Conservation (phyloP, 2,797 vertebrate species). For the Kryptopterus vitreolus region DNA sequence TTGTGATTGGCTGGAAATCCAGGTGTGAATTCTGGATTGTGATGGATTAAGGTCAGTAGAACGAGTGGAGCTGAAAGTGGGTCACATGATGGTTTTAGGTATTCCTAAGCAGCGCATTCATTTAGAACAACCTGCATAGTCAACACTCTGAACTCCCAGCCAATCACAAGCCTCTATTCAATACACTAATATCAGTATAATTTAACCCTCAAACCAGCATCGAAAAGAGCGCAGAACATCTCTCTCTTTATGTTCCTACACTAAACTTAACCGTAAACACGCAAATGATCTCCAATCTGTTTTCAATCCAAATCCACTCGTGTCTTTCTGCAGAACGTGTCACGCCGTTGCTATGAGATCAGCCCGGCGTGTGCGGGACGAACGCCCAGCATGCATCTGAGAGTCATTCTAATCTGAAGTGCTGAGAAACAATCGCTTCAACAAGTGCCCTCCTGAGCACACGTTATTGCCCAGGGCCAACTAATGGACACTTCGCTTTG, state of each 20-base stretch:
- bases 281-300: background rate
- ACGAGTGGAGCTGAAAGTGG: no score
- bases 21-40: no score
- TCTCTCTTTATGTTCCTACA: background rate
- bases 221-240: background rate
- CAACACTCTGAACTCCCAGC: no score
- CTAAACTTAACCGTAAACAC: slow-evolving; percentile 3
- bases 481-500: slow-evolving; percentile 14
- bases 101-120: no score
- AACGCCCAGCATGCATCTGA: background rate
- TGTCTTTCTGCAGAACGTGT: background rate
- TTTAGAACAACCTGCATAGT: no score
- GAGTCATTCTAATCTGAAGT: slow-evolving; percentile 14
- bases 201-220: background rate
- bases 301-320: background rate
- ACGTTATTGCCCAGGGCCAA: slow-evolving; percentile 5
- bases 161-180: no score
- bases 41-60: no score
- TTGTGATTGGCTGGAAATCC: no score
- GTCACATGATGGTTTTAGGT: no score
- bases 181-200: no score
- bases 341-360: background rate
- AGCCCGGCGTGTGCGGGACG: background rate
- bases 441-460: slow-evolving; percentile 11
- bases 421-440: slow-evolving; percentile 22